Evolutionary conservation across 2,113 vertebrate species (phyloP).

Genomic region (Coreoperca whiteheadi): DNA sequence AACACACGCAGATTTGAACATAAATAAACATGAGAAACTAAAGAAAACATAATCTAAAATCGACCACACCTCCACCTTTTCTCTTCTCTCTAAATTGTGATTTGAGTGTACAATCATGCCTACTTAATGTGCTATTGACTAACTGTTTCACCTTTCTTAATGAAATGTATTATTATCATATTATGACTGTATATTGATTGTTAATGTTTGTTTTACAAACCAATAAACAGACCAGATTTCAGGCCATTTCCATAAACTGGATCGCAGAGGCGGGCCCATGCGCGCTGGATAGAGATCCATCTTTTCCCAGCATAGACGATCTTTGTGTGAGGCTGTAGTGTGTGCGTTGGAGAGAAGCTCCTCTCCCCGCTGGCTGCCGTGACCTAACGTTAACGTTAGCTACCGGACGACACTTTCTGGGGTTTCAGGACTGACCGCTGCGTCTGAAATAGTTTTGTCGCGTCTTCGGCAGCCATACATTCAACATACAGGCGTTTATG

Average conservation of each 20-base stretch:
- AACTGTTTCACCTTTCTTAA: neutral
- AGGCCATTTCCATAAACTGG: neutral
- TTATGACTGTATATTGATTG: neutral
- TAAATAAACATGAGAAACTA: too few species aligned
- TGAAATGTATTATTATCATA: too few species aligned
- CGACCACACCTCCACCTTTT: neutral
- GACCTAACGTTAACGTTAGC: too few species aligned
- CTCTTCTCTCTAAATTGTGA: neutral
- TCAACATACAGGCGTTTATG: conserved; percentile 58
- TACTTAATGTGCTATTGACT: neutral
- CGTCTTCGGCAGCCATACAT: neutral
- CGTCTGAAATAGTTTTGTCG: neutral
- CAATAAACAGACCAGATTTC: neutral
- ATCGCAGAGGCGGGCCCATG: neutral
- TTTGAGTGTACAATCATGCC: neutral
- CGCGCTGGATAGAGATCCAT: neutral
- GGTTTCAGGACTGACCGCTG: conserved; percentile 36
- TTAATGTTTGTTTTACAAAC: neutral
- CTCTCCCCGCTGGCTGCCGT: conserved; percentile 63
- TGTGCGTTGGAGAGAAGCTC: conserved; percentile 52
- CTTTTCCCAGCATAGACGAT: conserved; percentile 51
- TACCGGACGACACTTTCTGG: conserved; percentile 56
- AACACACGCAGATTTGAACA: too few species aligned
- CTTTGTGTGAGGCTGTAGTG: conserved; percentile 44
- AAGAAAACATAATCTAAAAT: too few species aligned